Base-by-base conservation (phyloP, 1,140 invertebrate genomes). In the Palaemon carinicauda region DNA sequence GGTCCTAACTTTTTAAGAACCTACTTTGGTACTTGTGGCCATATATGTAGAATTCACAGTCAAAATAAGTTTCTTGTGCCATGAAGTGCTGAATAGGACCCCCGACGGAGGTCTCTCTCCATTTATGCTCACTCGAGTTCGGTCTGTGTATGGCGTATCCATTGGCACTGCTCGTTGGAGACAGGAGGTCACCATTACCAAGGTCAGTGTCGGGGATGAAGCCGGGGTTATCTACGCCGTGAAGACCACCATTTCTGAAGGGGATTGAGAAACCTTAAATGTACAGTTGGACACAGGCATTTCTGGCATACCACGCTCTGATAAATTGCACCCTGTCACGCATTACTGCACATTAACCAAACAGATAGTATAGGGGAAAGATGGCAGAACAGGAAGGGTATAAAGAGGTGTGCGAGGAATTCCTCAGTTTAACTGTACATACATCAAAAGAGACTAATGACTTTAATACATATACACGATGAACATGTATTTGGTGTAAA, bases 1-100 rank as follows among this genome's bases (percentile, higher is more conserved):
- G 54, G 27, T 31, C n/a, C 21, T 17, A 19, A 29, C 52, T 41
- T 9, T 15, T 29, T n/a, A 53, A n/a, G 1, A 54, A 90, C 91
- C 90, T 88, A 91, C 91, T 91, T 69, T 90, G 91, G 56, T 91
- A 91, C 77, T 91, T 91, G 84, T 91, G 91, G 17, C 91, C 91
- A 69, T 90, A 91, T 3, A 91, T 88, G 83, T 90, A 91, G 79
- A 91, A 90, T 73, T 90, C 91, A 88, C 90, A 89, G 81, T 90
- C 90, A 82, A 91, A 91, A 82, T 91, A 91, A 21, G 89, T 90
- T 84, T 91, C 91, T n/a, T 89, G 81, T 0, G 91, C 88, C 73
- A 71, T 33, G 81, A 83, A 89, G 81, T 89, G 88, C 21, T 89
- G 82, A 0, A 41, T 83, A 1, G 88, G 88, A 2, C 88, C 88